Percentiles rank a stretch among this genome's conserved stretches.
phyloP scores from a whole-genome alignment of 2,797 vertebrate species.

The Diplodus sargus region DNA sequence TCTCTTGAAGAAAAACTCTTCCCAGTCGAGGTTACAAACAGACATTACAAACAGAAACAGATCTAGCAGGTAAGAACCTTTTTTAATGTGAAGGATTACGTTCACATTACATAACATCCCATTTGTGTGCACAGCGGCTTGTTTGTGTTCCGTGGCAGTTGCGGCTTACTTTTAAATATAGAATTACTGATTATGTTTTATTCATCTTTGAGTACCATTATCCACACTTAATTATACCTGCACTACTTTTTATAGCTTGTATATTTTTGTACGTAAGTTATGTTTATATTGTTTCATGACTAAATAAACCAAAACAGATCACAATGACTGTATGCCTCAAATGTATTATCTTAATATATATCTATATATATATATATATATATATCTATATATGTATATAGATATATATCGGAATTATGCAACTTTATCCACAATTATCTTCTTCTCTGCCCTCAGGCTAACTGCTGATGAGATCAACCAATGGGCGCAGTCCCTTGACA shows the following conservation, averaged over 20 bases:
- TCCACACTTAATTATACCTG: neutral
- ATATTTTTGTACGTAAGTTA: neutral
- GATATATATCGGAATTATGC: too few species aligned
- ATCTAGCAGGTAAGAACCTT: slow-evolving; percentile 69
- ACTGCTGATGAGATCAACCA: slow-evolving; percentile 79
- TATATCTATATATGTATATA: too few species aligned
- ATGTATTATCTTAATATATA: neutral
- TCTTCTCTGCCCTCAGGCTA: slow-evolving; percentile 71
- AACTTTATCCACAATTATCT: neutral
- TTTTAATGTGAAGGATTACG: neutral
- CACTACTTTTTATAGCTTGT: neutral
- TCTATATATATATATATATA: too few species aligned
- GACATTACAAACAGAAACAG: slow-evolving; percentile 34
- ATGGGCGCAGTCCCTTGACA: slow-evolving; percentile 84
- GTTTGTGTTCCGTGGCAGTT: neutral
- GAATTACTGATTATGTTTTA: neutral
- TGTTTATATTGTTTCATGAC: neutral
- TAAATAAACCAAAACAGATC: neutral
- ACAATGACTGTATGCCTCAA: neutral
- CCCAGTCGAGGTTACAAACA: slow-evolving; percentile 24
- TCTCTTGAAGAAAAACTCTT: slow-evolving; percentile 71
- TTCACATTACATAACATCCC: neutral
- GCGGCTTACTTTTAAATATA: neutral
- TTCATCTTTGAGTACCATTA: neutral
- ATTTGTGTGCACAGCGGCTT: neutral